Percentiles rank a stretch among this genome's conserved stretches.
These are phyloP conservation scores for Conus betulinus DNA, from an alignment of 1,140 invertebrate species.

Conservation along the genomic window DNA sequence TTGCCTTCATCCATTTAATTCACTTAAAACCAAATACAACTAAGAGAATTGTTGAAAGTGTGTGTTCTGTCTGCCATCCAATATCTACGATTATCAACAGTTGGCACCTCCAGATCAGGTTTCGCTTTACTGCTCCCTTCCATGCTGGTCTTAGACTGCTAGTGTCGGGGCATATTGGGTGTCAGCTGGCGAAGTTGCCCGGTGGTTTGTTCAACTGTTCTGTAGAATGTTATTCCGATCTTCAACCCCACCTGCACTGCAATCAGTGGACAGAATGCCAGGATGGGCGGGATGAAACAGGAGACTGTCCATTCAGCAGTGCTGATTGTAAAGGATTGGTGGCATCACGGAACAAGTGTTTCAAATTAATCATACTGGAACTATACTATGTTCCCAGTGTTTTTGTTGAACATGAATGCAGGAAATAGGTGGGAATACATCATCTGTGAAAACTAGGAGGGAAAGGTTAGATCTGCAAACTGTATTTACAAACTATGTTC, in stretches of 20 bases:
- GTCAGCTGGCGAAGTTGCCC: not conserved
- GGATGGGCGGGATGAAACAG: not conserved
- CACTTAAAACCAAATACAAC: not conserved
- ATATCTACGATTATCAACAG: not conserved
- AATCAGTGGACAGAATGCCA: not conserved
- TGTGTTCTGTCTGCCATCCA: not conserved
- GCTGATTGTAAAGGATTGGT: not conserved
- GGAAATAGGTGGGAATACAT: not conserved
- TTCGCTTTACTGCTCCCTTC: not conserved
- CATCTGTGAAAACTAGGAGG: not conserved
- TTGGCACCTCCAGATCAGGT: not conserved
- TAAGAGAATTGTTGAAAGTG: not conserved
- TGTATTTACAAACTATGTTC: not conserved
- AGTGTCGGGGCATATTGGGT: not conserved
- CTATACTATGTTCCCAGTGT: not conserved
- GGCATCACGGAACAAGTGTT: not conserved
- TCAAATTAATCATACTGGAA: not conserved
- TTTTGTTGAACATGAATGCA: not conserved
- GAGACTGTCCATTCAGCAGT: constrained; percentile 8
- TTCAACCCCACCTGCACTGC: not conserved
- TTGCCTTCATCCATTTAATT: not conserved
- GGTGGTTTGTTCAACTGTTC: not conserved
- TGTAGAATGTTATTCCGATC: not conserved
- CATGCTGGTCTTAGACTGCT: not conserved
- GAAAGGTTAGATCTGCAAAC: not conserved